Evolutionary conservation across 92 coral and sea anemone species (phyloP).

Genomic region (Porites cylindrica): DNA sequence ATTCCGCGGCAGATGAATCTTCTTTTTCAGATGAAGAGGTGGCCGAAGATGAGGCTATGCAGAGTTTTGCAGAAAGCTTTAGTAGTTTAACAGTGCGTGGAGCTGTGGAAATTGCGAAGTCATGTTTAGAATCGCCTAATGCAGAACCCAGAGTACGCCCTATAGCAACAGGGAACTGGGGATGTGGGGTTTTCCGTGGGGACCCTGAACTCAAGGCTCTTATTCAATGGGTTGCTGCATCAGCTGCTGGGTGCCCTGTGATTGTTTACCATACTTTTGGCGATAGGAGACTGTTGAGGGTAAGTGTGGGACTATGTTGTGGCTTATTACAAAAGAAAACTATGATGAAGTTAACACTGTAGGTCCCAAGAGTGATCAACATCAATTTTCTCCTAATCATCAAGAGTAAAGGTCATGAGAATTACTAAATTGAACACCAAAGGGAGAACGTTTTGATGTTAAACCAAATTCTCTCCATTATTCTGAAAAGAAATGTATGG

Average conservation of each 20-base stretch:
- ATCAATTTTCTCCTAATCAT: too few species aligned
- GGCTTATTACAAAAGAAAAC: too few species aligned
- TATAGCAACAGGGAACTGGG: slow-evolving; percentile 87
- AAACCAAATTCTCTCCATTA: too few species aligned
- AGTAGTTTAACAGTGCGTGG: slow-evolving; percentile 48
- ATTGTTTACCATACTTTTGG: slow-evolving; percentile 74
- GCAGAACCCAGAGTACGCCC: slow-evolving; percentile 49
- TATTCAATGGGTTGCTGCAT: slow-evolving; percentile 91
- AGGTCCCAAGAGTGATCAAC: too few species aligned
- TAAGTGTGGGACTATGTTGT: background rate
- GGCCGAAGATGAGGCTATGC: background rate
- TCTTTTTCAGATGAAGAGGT: background rate
- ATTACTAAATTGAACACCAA: too few species aligned
- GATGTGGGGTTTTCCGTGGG: slow-evolving; percentile 72
- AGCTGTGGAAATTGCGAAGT: slow-evolving; percentile 56
- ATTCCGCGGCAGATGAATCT: background rate
- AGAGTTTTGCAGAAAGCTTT: slow-evolving; percentile 35
- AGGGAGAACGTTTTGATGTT: too few species aligned
- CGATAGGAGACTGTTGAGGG: slow-evolving; percentile 73
- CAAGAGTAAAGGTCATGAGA: too few species aligned
- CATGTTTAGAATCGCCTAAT: slow-evolving; percentile 2
- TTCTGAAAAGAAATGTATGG: too few species aligned
- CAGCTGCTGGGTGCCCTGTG: slow-evolving; percentile 85
- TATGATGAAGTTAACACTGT: too few species aligned
- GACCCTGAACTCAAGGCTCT: slow-evolving; percentile 85